Evolutionary conservation across 1,140 invertebrate species (phyloP), one percentile per base, ranked within the genome.

Genomic region (Holotrichia oblita): DNA sequence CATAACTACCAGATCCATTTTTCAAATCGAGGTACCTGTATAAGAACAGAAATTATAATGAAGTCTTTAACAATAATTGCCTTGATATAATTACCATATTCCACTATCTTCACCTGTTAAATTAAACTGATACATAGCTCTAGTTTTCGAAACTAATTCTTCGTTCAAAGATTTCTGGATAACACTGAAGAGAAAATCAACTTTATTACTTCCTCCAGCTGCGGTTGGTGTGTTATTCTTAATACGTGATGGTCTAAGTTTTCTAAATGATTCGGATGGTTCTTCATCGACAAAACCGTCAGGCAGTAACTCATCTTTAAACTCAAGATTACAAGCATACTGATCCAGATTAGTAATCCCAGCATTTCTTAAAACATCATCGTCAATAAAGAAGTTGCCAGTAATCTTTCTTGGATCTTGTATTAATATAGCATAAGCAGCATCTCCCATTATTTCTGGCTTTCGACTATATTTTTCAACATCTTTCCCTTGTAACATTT

Each of bases 371-470:
- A 99, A 86, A 6, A 99, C 89, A 40, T 97, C 93, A 85, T 99
- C 98, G 86, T 99, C 99, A 79, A 99, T 94, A 22, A 92, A 92
- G 87, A 99, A 99, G 83, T 99, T 92, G 7, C 98, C 98, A 42
- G 96, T 98, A 82, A 91, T 91, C 0, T 88, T 89, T 84, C 90
- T 92, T 12, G 94, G 93, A 81, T 98, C 94, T 85, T 92, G 92
- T 77, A 89, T 92, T 7, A 99, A 86, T 81, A 99, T 93, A 6
- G 92, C 91, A 88, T 99, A 99, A 6, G 97, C 98, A 48, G 98
- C 97, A 90, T 99, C 97, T 17, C 95, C 94, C 88, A 99, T 93
- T 81, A 99, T 99, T 78, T 98, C 96, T 0, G 95, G 93, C 86
- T 95, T 98, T 55, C 98, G 89, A 83, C 92, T 90, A 81, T 90